Evolutionary conservation across 2,888 invertebrate species (phyloP), one percentile per base, ranked within the genome.

Genomic region (Apamea monoglypha): DNA sequence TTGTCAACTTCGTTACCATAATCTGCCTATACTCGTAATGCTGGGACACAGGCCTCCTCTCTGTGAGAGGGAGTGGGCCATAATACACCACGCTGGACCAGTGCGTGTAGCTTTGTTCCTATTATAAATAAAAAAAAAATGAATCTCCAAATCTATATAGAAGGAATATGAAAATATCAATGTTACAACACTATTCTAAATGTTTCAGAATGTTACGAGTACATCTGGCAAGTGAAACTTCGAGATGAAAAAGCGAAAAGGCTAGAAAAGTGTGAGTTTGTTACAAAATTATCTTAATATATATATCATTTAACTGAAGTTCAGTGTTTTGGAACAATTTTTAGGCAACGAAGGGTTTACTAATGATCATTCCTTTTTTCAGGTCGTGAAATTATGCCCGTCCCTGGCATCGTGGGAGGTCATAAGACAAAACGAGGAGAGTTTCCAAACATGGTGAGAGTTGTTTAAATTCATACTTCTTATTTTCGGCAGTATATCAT

Each of bases 401-500:
- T 69, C 0, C 82, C 73, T 81, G 74, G 74, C 69, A 40, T 83
- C n/a, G 16, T 92, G 0, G 94, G 94, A 5, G 95, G 94, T 2
- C 90, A 91, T 10, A 44, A 81, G 8, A 89, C 93, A 4, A 32
- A 78, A 14, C 90, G 82, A 1, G 93, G 92, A 36, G 93, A 94
- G 73, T 94, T 92, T 64, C 94, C 95, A 8, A 94, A 94, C 53
- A 94, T 94, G 95, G 95, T 94, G 83, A 84, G 84, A 53, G n/a
- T 36, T 67, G 2, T 32, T n/a, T n/a, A 5, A 32, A 68, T 68
- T 44, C n/a, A 21, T 66, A 16, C 21, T 64, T 14, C 1, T n/a
- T 53, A 21, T 4, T 72, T 71, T 50, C 5, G 29, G 21, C 3
- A 71, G 16, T 44, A n/a, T 59, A 2, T 32, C 16, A 12, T 21